A percentile compares a stretch with the other conserved stretches of the same genome.
phyloP scores from a whole-genome alignment of 92 coral and sea anemone genomes.

The Isaurus tuberculatus region DNA sequence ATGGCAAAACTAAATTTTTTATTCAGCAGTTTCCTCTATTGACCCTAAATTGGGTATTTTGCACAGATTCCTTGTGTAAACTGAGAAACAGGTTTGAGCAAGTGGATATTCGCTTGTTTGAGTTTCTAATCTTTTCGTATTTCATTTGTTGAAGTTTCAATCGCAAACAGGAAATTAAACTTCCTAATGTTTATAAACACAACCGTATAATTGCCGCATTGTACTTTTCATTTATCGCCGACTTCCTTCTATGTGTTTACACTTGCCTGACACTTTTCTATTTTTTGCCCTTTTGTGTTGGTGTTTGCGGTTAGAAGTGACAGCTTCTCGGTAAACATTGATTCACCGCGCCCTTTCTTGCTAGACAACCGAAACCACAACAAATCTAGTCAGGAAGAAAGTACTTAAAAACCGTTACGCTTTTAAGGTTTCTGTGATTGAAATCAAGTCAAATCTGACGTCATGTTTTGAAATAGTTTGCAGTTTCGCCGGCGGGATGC shows the following conservation, averaged over 20 bases:
- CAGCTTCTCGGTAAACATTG: constrained; percentile 3
- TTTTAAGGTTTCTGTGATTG: not conserved
- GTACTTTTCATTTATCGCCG: constrained; percentile 21
- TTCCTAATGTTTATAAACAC: constrained; percentile 36
- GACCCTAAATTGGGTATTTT: too few relatives aligned
- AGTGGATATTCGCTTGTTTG: not conserved
- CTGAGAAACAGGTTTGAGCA: too few relatives aligned
- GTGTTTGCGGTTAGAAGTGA: constrained; percentile 26
- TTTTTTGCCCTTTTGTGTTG: constrained; percentile 16
- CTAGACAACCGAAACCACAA: constrained; percentile 6
- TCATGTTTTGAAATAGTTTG: not conserved
- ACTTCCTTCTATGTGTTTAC: constrained; percentile 5
- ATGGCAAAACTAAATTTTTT: too few relatives aligned
- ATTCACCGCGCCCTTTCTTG: constrained; percentile 24
- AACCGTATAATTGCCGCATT: constrained; percentile 5
- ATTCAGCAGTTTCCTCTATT: too few relatives aligned
- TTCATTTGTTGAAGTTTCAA: constrained; percentile 14
- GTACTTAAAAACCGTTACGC: not conserved
- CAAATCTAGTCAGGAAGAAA: constrained; percentile 32
- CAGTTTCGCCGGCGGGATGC: not conserved
- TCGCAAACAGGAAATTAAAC: constrained; percentile 39
- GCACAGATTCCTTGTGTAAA: too few relatives aligned
- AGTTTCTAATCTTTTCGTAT: constrained; percentile 19
- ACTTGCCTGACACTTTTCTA: constrained; percentile 1
- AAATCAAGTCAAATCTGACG: not conserved